Evolutionary conservation across 92 coral and sea anemone species (phyloP).

Genomic region (Zoanthus sansibaricus): DNA sequence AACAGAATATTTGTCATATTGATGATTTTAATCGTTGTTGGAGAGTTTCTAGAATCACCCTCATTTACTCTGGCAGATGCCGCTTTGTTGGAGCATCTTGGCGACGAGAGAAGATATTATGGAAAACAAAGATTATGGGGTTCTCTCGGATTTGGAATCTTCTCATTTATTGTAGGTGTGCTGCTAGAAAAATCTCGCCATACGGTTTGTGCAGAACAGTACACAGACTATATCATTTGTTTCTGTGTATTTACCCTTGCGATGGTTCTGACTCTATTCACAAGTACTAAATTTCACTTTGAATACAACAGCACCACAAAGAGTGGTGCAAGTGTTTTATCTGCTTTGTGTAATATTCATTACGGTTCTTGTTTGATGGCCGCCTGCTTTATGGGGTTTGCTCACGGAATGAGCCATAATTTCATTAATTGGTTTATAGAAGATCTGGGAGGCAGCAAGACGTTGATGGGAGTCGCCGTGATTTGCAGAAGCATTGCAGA

Average conservation of each 20-base stretch:
- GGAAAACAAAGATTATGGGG: slow-evolving; percentile 99
- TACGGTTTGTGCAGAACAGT: slow-evolving; percentile 87
- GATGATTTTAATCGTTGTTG: slow-evolving; percentile 89
- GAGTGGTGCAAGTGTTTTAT: slow-evolving; percentile 67
- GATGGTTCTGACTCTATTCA: slow-evolving; percentile 83
- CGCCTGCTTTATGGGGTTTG: slow-evolving; percentile 96
- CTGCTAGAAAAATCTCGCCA: slow-evolving; percentile 91
- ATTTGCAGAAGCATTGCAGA: slow-evolving; percentile 86
- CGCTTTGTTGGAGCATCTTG: slow-evolving; percentile 83
- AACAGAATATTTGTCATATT: slow-evolving; percentile 86
- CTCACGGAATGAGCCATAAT: slow-evolving; percentile 94
- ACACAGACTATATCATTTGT: slow-evolving; percentile 93
- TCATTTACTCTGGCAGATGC: slow-evolving; percentile 95
- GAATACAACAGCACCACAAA: slow-evolving; percentile 77
- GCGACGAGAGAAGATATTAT: slow-evolving; percentile 92
- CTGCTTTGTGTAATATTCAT: slow-evolving; percentile 83
- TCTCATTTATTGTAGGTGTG: slow-evolving; percentile 91
- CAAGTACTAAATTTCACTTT: slow-evolving; percentile 87
- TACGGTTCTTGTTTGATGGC: slow-evolving; percentile 94
- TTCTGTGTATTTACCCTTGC: slow-evolving; percentile 87
- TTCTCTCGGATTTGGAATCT: slow-evolving; percentile 98
- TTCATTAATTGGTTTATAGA: slow-evolving; percentile 97
- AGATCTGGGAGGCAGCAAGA: slow-evolving; percentile 94
- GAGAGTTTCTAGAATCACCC: slow-evolving; percentile 97
- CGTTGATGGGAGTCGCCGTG: slow-evolving; percentile 95